A percentile compares a stretch with the other conserved stretches of the same genome.
Evolutionary conservation across 2,113 vertebrate species (phyloP).

Genomic region (Orthonyx spaldingii): DNA sequence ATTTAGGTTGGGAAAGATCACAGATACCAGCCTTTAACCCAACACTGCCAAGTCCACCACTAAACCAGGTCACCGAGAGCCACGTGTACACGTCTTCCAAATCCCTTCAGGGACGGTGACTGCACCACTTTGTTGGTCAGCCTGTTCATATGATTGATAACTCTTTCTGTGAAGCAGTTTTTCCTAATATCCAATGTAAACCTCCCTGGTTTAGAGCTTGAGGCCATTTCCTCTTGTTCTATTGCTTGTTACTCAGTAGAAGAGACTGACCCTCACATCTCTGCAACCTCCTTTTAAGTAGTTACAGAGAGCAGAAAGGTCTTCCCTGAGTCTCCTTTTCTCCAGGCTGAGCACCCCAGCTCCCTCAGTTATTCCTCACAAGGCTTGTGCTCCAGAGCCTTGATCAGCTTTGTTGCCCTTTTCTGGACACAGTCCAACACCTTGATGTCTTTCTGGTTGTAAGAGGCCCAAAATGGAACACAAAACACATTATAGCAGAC

Average conservation of each 20-base stretch:
- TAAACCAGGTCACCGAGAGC: not conserved
- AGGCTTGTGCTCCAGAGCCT: not conserved
- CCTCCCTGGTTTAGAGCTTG: not conserved
- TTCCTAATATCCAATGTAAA: not conserved
- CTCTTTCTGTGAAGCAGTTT: not conserved
- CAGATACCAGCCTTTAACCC: accelerated
- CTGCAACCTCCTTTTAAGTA: not conserved
- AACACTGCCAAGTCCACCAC: not conserved
- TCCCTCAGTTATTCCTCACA: not conserved
- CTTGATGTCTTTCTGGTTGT: not conserved
- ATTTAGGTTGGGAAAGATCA: not conserved
- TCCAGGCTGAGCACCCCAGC: not conserved
- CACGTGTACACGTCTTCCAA: accelerated
- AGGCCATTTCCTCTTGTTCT: not conserved
- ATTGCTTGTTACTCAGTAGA: not conserved
- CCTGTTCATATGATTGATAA: not conserved
- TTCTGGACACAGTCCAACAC: not conserved
- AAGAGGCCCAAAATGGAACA: not conserved
- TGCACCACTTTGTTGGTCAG: not conserved
- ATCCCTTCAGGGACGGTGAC: not conserved
- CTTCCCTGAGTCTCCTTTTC: not conserved
- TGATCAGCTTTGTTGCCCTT: not conserved
- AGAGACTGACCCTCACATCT: not conserved
- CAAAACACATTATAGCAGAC: not conserved
- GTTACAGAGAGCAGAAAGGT: not conserved